Percentiles rank a stretch among this genome's conserved stretches.
Evolutionary conservation across 2,113 vertebrate genomes (phyloP).

Genomic region (Oreochromis aureus): DNA sequence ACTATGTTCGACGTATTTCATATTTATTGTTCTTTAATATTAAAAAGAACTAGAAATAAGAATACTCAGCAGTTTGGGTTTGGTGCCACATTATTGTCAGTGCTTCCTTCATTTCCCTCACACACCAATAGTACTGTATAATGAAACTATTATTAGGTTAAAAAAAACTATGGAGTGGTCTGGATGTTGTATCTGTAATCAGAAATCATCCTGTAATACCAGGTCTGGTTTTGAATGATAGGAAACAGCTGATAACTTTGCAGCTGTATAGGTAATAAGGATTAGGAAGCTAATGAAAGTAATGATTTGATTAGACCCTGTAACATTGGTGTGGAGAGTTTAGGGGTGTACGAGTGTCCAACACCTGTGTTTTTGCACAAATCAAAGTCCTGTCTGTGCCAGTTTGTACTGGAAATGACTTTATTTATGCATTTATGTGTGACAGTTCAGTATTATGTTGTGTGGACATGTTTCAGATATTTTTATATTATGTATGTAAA

Average conservation of each 20-base stretch:
- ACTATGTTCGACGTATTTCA: neutral
- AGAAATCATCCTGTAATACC: neutral
- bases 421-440: neutral
- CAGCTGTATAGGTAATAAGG: neutral
- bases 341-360: neutral
- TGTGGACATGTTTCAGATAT: neutral
- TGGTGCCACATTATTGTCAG: neutral
- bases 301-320: neutral
- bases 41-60: neutral
- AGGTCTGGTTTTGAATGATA: neutral
- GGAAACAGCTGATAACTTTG: neutral
- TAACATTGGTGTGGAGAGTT: neutral
- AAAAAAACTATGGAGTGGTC: neutral
- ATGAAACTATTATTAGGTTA: neutral
- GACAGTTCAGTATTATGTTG: neutral
- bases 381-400: neutral
- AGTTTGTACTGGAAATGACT: neutral
- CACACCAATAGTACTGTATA: neutral
- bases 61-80: neutral
- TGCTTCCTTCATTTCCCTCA: neutral
- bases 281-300: neutral
- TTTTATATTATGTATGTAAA: neutral
- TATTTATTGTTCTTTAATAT: neutral
- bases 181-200: neutral
- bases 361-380: neutral